Base-by-base conservation (phyloP, 2,888 invertebrate genomes). In the Drosophila acutilabella region DNA sequence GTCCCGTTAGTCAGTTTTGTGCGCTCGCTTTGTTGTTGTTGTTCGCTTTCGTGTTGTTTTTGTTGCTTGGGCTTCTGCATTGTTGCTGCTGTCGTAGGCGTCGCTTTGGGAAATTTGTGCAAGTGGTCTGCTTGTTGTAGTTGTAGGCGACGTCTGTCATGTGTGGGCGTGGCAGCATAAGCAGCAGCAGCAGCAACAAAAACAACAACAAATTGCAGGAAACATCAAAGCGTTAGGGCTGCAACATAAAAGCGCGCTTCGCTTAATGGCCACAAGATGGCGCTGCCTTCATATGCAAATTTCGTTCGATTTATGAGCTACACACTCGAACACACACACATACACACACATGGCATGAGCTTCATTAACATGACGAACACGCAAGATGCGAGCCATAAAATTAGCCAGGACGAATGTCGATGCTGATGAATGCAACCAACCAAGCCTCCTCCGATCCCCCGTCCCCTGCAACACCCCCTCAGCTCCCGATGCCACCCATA, bases 61-160 rank as follows among this genome's bases (percentile, higher is more conserved):
- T 50, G 40, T 33, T 51, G 61, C 14, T 47, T 50, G 44, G 51
- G 54, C 5, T 40, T 5, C 38, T 74, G 70, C 40, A 68, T 45
- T 72, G 74, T 48, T 69, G 68, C 50, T 70, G 70, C 64, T 70
- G 68, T 64, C 65, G 81, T 68, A 71, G 88, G 75, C 83, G 38
- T 61, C 86, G 87, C 87, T 89, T 64, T 67, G 87, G 87, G 87
- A 87, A 87, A 87, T 87, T 78, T 89, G 78, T 67, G 83, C 85
- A 70, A 89, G 85, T 85, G 81, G 71, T 81, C 73, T 66, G 69
- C 59, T 42, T 26, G 45, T 30, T 54, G 45, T 30, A 51, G 72
- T 48, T 16, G 23, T 57, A 45, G 51, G 53, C 50, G 44, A 10
- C 54, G 23, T 23, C 56, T 53, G 48, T 47, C 70, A 69, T 56